These are phyloP conservation scores for Uria aalge DNA, from an alignment of 2,113 vertebrate genomes.

Conservation along the genomic window DNA sequence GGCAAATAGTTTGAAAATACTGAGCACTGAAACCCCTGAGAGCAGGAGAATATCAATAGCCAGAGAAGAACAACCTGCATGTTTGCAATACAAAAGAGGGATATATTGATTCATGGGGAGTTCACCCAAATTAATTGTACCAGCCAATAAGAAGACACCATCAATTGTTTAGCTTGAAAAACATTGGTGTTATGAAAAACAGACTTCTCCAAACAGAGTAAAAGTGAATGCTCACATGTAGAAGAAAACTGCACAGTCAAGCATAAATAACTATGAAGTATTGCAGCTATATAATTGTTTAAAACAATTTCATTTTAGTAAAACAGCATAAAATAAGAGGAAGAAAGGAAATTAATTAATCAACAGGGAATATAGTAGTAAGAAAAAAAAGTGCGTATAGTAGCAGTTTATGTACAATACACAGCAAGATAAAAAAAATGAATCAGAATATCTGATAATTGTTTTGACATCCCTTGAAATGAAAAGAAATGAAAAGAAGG, in stretches of 20 bases:
- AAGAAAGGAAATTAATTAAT: background rate
- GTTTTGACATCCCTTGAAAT: background rate
- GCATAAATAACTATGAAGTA: background rate
- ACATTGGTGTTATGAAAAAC: background rate
- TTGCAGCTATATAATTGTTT: background rate
- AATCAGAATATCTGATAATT: background rate
- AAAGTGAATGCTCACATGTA: background rate
- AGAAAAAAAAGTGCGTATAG: background rate
- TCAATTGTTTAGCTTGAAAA: slow-evolving; percentile 26
- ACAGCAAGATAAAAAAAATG: background rate
- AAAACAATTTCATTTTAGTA: background rate
- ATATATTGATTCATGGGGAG: background rate
- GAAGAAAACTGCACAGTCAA: background rate
- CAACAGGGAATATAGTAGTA: background rate
- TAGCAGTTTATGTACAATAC: background rate
- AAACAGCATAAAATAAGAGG: background rate
- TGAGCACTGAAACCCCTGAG: background rate
- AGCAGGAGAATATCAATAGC: background rate
- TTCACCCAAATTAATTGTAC: slow-evolving; percentile 12
- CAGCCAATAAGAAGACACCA: background rate
- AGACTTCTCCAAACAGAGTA: background rate
- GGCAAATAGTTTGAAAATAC: slow-evolving; percentile 33
- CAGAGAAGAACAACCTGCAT: slow-evolving; percentile 1
- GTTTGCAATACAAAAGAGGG: slow-evolving; percentile 5
- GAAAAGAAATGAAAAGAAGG: background rate